Base-by-base conservation (phyloP, 2,797 vertebrate genomes). In the Fundulus diaphanus region DNA sequence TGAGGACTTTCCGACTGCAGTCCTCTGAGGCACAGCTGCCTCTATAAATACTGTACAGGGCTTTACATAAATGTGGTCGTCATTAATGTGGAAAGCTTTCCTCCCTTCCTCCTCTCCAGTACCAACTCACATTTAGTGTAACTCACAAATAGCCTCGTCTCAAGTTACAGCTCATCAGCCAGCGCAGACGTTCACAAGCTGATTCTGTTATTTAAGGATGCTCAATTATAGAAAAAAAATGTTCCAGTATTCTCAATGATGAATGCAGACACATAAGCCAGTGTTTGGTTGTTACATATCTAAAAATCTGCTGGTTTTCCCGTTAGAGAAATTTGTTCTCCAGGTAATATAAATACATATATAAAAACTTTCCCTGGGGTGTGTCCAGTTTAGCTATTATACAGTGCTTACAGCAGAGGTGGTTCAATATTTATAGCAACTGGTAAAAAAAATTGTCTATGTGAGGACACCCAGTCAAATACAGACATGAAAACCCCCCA, bases 31-130 rank as follows among this genome's bases (percentile, higher is more conserved):
- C 80, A 79, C 87, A 88, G 86, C 89, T 89, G 86, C 82, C 80
- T 90, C 88, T 90, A 90, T 89, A 91, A 90, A 92, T 91, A 92
- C 78, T 27, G 57, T 29, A n/a, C 42, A 49, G 77, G 73, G 82
- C 82, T 91, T 87, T 87, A 90, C 82, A 88, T 80, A 86, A 92
- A 88, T 68, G 87, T 84, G 88, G 87, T 86, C 80, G 77, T 89
- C 89, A 90, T 92, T 89, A 91, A 90, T 89, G 87, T 92, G 92
- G 87, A 80, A 52, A 81, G 72, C 76, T 73, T 74, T 77, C 79
- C 74, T 78, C 82, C 65, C 56, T 75, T 57, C 72, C 42, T 18
- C 68, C 73, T 65, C 72, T 72, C 67, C 69, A 66, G 67, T 63
- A 70, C 71, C 77, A 85, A 37, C 33, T 61, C 84, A 80, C 77